phyloP scores from a whole-genome alignment of 2,888 invertebrate species.

The Drosophila neotestacea region DNA sequence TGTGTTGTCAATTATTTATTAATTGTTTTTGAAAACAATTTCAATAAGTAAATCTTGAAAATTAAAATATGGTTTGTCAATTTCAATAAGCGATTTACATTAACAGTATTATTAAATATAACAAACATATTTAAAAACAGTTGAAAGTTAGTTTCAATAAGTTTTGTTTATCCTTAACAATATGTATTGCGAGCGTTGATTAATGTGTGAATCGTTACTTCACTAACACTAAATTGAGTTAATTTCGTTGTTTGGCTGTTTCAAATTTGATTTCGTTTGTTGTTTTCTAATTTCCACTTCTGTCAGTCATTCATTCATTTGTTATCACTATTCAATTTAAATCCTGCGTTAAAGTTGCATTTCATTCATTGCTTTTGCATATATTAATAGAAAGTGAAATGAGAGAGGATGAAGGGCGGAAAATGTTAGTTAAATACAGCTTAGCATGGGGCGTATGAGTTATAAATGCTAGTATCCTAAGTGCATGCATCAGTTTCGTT shows the following conservation, averaged over 20 bases:
- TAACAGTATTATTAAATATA: no score
- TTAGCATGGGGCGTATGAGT: conserved; percentile 27
- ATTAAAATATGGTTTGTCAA: no score
- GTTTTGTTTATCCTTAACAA: background rate
- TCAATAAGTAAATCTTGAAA: background rate
- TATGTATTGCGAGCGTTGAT: background rate
- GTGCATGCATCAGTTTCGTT: conserved; percentile 22
- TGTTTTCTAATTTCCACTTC: background rate
- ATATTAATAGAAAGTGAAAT: background rate
- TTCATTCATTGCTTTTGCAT: conserved; percentile 14
- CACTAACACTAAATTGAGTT: background rate
- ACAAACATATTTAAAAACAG: no score
- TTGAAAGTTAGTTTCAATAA: background rate
- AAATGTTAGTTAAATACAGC: conserved; percentile 16
- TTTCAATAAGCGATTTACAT: no score
- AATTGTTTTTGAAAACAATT: conserved; percentile 5
- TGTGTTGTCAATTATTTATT: conserved; percentile 16
- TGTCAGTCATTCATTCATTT: conserved; percentile 1
- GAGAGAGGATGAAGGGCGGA: background rate
- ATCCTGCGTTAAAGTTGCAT: conserved; percentile 16
- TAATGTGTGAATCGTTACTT: background rate
- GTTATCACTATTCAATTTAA: conserved; percentile 10
- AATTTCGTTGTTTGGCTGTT: background rate
- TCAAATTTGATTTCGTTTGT: background rate
- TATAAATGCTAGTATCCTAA: conserved; percentile 16